Base-by-base conservation (phyloP, 2,888 invertebrate species). In the Lasioglossum oenotherae region DNA sequence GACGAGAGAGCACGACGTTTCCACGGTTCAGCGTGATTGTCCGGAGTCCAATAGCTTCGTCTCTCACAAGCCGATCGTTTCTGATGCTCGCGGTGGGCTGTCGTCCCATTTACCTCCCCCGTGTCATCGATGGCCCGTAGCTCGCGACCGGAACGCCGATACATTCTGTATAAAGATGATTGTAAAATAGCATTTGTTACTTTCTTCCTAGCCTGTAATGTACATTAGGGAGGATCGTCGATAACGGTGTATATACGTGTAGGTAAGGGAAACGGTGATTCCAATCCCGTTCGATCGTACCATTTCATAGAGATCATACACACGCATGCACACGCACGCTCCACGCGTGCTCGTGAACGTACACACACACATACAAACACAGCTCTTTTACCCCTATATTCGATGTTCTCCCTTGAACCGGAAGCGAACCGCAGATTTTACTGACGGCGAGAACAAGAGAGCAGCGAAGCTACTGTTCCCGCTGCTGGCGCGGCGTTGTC, bases 101-200 rank as follows among this genome's bases (percentile, higher is more conserved):
- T 80, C 57, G 8, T 41, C 38, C 49, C 3, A 16, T 78, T 41
- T 19, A 69, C 76, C 60, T 6, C 8, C 1, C 14, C 49, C n/a
- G 5, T 19, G 41, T 57, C 16, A 5, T 2, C 35, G 23, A 72
- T 74, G 71, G 79, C 71, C 72, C 72, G 72, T 60, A 82, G 74
- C 80, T 76, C 84, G 84, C 82, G 86, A 83, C 12, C 79, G 76
- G 67, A 69, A 69, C 81, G 64, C 81, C 84, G 83, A 88, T 87
- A 57, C n/a, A 74, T 84, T 80, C 84, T 90, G 90, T 90, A 90
- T 85, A 91, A 90, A 91, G 73, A 79, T 78, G 77, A 91, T 82
- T 95, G 95, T 95, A 94, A 94, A 91, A 95, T 95, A 95, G 93
- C 90, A 93, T 94, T 95, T 94, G 94, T 95, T 95, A 94, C 93